Evolutionary conservation across 2,888 invertebrate species (phyloP), one percentile per base, ranked within the genome.

Genomic region (Rotaria magnacalcarata): DNA sequence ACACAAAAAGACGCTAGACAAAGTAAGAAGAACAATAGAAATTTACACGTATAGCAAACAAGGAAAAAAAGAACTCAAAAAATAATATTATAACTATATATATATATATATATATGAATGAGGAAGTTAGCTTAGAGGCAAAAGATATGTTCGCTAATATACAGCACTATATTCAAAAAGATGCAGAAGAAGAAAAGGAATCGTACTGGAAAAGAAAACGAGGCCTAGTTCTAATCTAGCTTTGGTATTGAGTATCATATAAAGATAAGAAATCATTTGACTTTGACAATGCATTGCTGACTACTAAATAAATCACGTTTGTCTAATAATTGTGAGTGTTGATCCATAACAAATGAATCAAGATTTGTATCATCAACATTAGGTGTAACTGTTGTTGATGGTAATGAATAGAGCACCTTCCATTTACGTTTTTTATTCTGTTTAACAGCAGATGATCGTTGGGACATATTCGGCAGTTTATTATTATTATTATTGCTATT

Each of bases 341-440:
- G 47, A 80, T 80, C 80, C 47, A 80, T 47, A 24, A 80, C 47
- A 80, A n/a, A 80, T 24, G 43, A 47, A 80, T 80, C 80, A 24
- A 80, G 80, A 80, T 80, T 67, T 34, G 67, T 14, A 34, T 34
- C 67, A 67, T 67, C 27, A 34, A 67, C 27, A 41, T 67, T 67
- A 16, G 34, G 34, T 19, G 34, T 34, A 34, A 67, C 16, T 19
- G 14, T 41, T 19, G 67, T 67, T 34, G 67, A 67, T 67, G 67
- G 67, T 67, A 67, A 67, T 67, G 67, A 67, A 34, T 67, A 67
- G 11, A 67, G 67, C 27, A 67, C 67, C 67, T 67, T 67, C 67
- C 67, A 67, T 67, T 67, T 67, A 34, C 67, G 67, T 67, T 67
- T 67, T 67, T 67, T 67, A 41, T 67, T 67, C 8, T 67, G 67